Conservation (phyloP, 2,888 invertebrate genomes). For the Nomada fucata region DNA sequence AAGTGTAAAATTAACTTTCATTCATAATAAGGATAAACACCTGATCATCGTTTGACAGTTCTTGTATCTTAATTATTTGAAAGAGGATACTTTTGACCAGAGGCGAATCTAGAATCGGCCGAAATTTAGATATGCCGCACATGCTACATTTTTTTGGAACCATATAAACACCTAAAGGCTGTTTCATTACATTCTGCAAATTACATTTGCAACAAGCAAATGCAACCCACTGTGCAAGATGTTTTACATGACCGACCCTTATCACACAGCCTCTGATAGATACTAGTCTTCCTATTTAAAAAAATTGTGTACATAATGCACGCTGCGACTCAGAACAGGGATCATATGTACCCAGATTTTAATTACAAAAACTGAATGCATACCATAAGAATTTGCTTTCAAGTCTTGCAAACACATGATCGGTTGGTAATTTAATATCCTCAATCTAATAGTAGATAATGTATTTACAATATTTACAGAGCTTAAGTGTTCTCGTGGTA, state of each 20-base stretch:
- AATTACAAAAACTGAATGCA: too few species aligned
- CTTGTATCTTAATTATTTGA: constrained; percentile 93
- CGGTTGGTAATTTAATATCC: constrained; percentile 88
- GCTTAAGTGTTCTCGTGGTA: constrained; percentile 80
- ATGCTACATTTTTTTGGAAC: constrained; percentile 87
- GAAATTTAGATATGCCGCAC: constrained; percentile 88
- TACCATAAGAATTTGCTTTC: constrained; percentile 90
- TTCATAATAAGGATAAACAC: constrained; percentile 79
- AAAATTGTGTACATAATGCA: constrained; percentile 14
- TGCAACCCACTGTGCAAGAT: constrained; percentile 90
- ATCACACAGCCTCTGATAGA: constrained; percentile 94
- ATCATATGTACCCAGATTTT: too few species aligned
- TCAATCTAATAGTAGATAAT: constrained; percentile 85
- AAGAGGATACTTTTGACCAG: constrained; percentile 91
- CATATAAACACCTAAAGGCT: constrained; percentile 87
- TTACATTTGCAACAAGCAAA: constrained; percentile 91
- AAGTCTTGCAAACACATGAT: constrained; percentile 88
- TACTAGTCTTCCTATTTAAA: constrained; percentile 88
- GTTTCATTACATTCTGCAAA: constrained; percentile 82
- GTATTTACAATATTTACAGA: constrained; percentile 45
- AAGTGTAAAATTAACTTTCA: not conserved
- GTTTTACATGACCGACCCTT: constrained; percentile 90
- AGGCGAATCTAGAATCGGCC: constrained; percentile 87
- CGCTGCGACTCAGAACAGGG: too few species aligned
- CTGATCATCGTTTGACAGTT: constrained; percentile 89